phyloP scores from a whole-genome alignment of 2,888 invertebrate species.

The Acanthosoma haemorrhoidale region DNA sequence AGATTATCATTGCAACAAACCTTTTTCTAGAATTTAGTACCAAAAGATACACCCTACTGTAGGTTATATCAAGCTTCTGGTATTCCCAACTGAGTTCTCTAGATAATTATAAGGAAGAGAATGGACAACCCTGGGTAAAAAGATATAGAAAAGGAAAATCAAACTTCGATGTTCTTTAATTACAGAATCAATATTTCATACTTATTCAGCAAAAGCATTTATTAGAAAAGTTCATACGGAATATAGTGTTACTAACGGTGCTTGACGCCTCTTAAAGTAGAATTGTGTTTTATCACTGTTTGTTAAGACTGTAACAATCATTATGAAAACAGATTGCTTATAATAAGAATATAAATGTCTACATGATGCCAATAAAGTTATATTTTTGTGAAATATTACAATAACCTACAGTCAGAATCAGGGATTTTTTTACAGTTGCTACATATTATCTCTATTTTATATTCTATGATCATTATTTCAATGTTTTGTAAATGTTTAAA shows the following conservation, averaged over 20 bases:
- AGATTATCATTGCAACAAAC: no score
- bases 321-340: constrained; percentile 26
- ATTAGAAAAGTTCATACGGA: neutral
- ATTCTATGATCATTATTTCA: constrained; percentile 30
- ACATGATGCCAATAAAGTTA: constrained; percentile 35
- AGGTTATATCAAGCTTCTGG: no score
- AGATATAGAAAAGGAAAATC: no score
- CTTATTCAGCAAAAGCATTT: neutral
- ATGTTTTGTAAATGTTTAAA: constrained; percentile 29
- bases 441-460: constrained; percentile 31
- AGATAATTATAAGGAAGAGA: no score
- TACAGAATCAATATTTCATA: constrained; percentile 12
- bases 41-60: no score
- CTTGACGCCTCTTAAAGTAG: constrained; percentile 4
- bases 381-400: constrained; percentile 38
- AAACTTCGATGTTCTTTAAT: no score
- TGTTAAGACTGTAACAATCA: constrained; percentile 28
- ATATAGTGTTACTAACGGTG: neutral
- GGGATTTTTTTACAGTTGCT: constrained; percentile 37
- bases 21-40: no score
- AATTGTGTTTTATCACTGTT: constrained; percentile 17
- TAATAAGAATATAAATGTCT: constrained; percentile 18
- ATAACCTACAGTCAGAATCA: constrained; percentile 35
- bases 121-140: no score
- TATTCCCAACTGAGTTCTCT: no score